These are phyloP conservation scores for Limanda limanda DNA, from an alignment of 2,113 vertebrate genomes.

Conservation along the genomic window DNA sequence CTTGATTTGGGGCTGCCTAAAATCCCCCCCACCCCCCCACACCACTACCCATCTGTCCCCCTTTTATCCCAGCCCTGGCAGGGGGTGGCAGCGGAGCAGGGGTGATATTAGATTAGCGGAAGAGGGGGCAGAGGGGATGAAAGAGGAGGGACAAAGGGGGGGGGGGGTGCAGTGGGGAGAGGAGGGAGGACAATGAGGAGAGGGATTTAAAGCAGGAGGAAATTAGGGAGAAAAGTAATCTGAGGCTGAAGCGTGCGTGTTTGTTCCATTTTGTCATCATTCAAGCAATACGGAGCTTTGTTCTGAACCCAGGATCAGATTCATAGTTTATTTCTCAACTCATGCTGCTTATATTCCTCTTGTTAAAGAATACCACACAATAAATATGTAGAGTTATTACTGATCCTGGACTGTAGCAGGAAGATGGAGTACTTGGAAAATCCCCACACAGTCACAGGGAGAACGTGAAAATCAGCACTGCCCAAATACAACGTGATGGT, in stretches of 20 bases:
- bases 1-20: constrained; percentile 77
- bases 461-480: too few species aligned
- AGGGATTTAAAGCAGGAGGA: constrained; percentile 60
- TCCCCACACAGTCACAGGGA: too few species aligned
- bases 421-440: too few species aligned
- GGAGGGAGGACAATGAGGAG: constrained; percentile 67
- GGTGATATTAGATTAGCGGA: constrained; percentile 77
- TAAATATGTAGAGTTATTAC: not conserved
- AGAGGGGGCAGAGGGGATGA: constrained; percentile 68
- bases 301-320: not conserved
- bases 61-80: constrained; percentile 73
- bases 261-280: constrained; percentile 53
- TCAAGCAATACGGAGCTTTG: constrained; percentile 33
- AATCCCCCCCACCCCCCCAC: constrained; percentile 68
- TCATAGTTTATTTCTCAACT: not conserved
- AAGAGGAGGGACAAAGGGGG: constrained; percentile 73
- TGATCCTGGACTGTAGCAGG: too few species aligned
- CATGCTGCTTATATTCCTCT: not conserved
- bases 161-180: constrained; percentile 47
- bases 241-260: constrained; percentile 57
- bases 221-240: constrained; percentile 57
- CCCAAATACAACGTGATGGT: too few species aligned
- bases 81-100: constrained; percentile 72
- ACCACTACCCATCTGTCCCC: constrained; percentile 83
- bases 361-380: not conserved